A percentile compares a stretch with the other conserved stretches of the same genome.
phyloP scores from a whole-genome alignment of 2,797 vertebrate species.

The Crenuchus spilurus region DNA sequence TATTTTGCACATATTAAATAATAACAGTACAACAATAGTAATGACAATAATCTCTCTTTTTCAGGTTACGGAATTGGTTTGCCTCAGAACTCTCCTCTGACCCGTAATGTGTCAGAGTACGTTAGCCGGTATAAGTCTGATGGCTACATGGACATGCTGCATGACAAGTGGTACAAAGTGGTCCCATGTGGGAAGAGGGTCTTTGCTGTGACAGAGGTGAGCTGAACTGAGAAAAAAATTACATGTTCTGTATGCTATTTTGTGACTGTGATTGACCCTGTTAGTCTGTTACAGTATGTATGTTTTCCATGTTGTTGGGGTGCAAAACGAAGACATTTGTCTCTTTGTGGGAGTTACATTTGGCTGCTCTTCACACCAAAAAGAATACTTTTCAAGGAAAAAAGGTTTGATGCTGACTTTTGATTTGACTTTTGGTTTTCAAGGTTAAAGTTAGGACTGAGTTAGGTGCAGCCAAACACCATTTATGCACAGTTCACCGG shows the following conservation, averaged over 20 bases:
- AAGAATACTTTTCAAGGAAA: no score
- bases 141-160: conserved; percentile 94
- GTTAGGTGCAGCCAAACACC: no score
- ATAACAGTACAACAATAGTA: neutral
- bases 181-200: conserved; percentile 92
- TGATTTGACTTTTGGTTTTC: no score
- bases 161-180: conserved; percentile 97
- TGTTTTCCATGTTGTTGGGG: no score
- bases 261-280: neutral
- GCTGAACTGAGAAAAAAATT: neutral
- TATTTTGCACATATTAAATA: no score
- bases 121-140: conserved; percentile 95
- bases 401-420: no score
- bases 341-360: no score
- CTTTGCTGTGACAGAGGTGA: conserved; percentile 53
- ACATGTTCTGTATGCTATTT: neutral
- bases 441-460: no score
- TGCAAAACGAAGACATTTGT: no score
- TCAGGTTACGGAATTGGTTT: conserved; percentile 60
- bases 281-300: neutral
- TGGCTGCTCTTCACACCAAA: no score
- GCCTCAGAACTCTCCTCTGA: conserved; percentile 88
- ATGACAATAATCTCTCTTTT: neutral
- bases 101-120: conserved; percentile 90
- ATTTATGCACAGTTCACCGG: no score